These are phyloP conservation scores for Protonemura montana DNA, from an alignment of 2,888 invertebrate genomes.

Conservation along the genomic window DNA sequence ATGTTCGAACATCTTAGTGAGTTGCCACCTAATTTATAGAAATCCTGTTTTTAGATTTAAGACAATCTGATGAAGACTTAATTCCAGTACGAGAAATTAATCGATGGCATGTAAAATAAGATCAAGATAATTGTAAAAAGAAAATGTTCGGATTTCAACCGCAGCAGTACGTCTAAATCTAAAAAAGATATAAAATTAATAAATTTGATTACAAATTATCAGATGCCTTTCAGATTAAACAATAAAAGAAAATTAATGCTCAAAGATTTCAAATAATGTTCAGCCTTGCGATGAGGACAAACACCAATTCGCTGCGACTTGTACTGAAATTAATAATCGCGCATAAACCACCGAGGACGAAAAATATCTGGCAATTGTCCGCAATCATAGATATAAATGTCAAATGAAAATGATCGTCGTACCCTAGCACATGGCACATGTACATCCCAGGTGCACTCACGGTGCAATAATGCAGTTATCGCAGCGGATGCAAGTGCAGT, in stretches of 20 bases:
- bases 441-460: not conserved
- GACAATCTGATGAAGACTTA: slow-evolving; percentile 3
- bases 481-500: not conserved
- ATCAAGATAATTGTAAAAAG: not conserved
- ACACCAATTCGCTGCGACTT: not conserved
- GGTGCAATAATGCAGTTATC: not conserved
- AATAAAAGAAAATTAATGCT: not conserved
- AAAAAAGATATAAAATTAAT: slow-evolving; percentile 7
- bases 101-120: not conserved
- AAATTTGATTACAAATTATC: slow-evolving; percentile 1
- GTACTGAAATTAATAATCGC: not conserved
- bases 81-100: not conserved
- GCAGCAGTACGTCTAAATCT: not conserved
- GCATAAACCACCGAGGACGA: not conserved
- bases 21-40: not conserved
- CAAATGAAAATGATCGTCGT: not conserved
- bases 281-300: not conserved
- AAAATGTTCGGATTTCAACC: not conserved
- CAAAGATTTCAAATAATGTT: not conserved
- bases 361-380: not conserved
- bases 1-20: not conserved
- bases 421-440: not conserved
- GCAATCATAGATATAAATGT: not conserved
- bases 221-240: not conserved
- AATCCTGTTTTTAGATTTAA: not conserved